phyloP scores from a whole-genome alignment of 1,140 invertebrate genomes.

The Drosophila elegans region DNA sequence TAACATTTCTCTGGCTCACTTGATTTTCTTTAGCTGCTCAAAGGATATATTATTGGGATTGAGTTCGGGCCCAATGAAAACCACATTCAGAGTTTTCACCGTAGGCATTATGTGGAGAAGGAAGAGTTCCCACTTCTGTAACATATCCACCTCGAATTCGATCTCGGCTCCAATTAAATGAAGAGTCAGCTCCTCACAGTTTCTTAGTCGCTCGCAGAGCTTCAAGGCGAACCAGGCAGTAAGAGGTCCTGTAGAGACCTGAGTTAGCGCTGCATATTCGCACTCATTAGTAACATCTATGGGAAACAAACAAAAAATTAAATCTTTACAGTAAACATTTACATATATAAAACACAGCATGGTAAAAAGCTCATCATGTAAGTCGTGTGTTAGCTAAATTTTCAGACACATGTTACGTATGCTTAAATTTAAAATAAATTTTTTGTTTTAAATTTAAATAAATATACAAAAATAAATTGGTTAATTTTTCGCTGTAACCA shows the following conservation, averaged over 20 bases:
- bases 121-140: slow-evolving; percentile 90
- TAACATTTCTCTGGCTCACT: slow-evolving; percentile 23
- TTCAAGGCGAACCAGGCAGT: slow-evolving; percentile 88
- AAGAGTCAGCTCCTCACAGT: slow-evolving; percentile 51
- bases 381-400: too few species aligned
- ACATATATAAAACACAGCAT: too few species aligned
- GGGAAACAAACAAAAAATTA: neutral
- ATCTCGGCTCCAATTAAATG: slow-evolving; percentile 87
- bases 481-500: too few species aligned
- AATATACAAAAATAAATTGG: too few species aligned
- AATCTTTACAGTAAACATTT: too few species aligned
- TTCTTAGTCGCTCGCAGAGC: slow-evolving; percentile 74
- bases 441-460: too few species aligned
- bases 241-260: slow-evolving; percentile 88
- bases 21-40: slow-evolving; percentile 80
- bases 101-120: slow-evolving; percentile 88
- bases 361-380: too few species aligned
- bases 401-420: too few species aligned
- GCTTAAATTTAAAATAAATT: too few species aligned
- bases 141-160: slow-evolving; percentile 88
- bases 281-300: slow-evolving; percentile 86
- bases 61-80: slow-evolving; percentile 88
- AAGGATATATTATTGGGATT: slow-evolving; percentile 86
- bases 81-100: slow-evolving; percentile 86
- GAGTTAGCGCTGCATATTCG: slow-evolving; percentile 88